Conservation (phyloP, 2,797 vertebrate species). For the Aldrovandia affinis region DNA sequence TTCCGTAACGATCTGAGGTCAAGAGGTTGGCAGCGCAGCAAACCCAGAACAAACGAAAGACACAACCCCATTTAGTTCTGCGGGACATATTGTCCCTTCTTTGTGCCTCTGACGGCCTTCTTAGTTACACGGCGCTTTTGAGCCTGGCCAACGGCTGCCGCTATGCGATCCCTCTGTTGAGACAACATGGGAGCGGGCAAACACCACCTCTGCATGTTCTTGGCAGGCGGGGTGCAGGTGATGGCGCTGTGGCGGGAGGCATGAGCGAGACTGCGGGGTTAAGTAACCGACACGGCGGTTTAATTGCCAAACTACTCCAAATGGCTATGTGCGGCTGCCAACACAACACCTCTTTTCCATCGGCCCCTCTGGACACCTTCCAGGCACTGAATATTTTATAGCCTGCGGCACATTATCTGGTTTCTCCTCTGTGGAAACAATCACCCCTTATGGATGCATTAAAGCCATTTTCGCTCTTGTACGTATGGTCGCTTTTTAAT, state of each 20-base stretch:
- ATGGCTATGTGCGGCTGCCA: neutral
- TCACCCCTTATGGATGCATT: slow-evolving; percentile 9
- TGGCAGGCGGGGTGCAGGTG: neutral
- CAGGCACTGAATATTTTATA: slow-evolving; percentile 12
- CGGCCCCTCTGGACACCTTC: neutral
- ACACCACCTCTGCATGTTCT: neutral
- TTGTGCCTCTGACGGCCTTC: neutral
- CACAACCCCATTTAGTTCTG: neutral
- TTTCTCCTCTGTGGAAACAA: slow-evolving; percentile 15
- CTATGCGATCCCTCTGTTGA: neutral
- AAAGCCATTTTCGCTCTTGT: neutral
- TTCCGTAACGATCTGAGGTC: neutral
- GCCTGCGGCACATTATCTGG: neutral
- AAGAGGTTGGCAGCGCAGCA: neutral
- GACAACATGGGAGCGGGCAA: neutral
- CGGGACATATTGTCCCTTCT: neutral
- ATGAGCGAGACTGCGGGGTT: neutral
- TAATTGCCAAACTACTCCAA: neutral
- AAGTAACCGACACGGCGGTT: slow-evolving; percentile 5
- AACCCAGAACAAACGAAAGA: neutral
- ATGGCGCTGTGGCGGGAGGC: neutral
- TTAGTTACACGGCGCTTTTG: neutral
- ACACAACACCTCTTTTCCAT: slow-evolving; percentile 2
- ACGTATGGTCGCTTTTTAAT: neutral
- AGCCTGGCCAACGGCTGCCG: neutral